These are phyloP conservation scores for Drosophila dunni DNA, from an alignment of 1,140 invertebrate species.

Conservation along the genomic window DNA sequence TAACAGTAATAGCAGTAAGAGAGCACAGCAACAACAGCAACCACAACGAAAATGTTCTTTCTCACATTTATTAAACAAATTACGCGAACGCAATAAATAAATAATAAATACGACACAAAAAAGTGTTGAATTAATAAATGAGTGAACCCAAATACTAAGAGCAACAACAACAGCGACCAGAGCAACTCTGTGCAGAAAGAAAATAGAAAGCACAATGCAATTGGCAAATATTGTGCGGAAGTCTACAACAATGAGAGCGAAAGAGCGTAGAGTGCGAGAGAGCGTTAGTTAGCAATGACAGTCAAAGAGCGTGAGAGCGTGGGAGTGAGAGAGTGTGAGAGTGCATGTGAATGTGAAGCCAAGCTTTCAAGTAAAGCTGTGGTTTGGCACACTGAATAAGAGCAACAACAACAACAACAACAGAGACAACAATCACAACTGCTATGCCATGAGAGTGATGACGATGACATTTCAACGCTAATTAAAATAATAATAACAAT, in stretches of 20 bases:
- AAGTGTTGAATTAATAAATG: conserved; percentile 46
- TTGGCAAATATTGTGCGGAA: conserved; percentile 53
- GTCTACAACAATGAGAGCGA: conserved; percentile 45
- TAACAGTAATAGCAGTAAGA: conserved; percentile 32
- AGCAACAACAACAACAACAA: conserved; percentile 24
- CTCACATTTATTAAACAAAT: conserved; percentile 76
- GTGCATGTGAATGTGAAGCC: conserved; percentile 5
- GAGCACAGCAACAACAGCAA: conserved; percentile 15
- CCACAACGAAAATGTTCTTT: conserved; percentile 49
- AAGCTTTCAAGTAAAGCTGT: conserved; percentile 15
- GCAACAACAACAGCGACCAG: conserved; percentile 13
- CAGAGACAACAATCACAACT: conserved; percentile 13
- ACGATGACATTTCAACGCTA: conserved; percentile 74
- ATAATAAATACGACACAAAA: conserved; percentile 18
- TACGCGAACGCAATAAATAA: conserved; percentile 59
- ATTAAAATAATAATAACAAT: conserved; percentile 80
- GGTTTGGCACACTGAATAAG: conserved; percentile 30
- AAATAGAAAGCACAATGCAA: conserved; percentile 50
- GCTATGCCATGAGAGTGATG: conserved; percentile 40
- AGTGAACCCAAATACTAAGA: neutral
- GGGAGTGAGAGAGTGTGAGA: neutral
- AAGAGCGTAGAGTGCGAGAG: conserved; percentile 20
- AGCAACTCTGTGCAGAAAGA: conserved; percentile 10
- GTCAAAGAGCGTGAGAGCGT: neutral
- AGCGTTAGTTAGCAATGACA: neutral